Percentiles rank a stretch among this genome's conserved stretches.
These are phyloP conservation scores for Phyllotis vaccarum DNA, from an alignment of 2,797 vertebrate species.

Conservation along the genomic window DNA sequence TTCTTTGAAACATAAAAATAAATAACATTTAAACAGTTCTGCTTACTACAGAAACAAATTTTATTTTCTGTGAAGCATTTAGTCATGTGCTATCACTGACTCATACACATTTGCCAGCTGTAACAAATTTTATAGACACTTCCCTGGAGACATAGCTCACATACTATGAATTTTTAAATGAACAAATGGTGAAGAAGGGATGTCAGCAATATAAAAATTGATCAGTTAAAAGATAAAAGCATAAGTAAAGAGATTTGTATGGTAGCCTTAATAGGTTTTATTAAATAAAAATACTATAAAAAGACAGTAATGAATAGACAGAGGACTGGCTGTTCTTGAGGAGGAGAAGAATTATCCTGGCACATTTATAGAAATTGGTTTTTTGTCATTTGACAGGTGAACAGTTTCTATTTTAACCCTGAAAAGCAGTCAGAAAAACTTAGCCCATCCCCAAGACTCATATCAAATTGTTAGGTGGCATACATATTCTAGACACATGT, in stretches of 20 bases:
- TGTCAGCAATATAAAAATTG: conserved; percentile 99
- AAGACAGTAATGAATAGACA: conserved; percentile 92
- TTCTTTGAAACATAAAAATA: conserved; percentile 99
- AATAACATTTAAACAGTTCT: conserved; percentile 99
- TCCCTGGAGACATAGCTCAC: conserved; percentile 96
- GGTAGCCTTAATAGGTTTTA: conserved; percentile 99
- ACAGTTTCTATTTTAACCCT: conserved; percentile 85
- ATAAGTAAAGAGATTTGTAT: conserved; percentile 99
- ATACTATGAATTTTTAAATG: conserved; percentile 99
- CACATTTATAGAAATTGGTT: conserved; percentile 90
- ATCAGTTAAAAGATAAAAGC: conserved; percentile 97
- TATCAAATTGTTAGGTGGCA: conserved; percentile 36
- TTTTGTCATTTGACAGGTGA: conserved; percentile 89
- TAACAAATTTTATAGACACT: conserved; percentile 97
- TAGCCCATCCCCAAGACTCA: neutral
- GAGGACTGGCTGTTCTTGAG: conserved; percentile 88
- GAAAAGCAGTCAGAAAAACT: conserved; percentile 77
- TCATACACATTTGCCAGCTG: conserved; percentile 91
- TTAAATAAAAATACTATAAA: conserved; percentile 99
- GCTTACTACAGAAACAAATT: conserved; percentile 99
- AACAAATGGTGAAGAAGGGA: conserved; percentile 97
- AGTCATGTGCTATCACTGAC: conserved; percentile 93
- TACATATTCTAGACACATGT: conserved; percentile 47
- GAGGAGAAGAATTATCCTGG: conserved; percentile 90
- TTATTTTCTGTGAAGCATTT: conserved; percentile 96